Percentiles rank a stretch among this genome's conserved stretches.
These are phyloP conservation scores for Rynchops niger DNA, from an alignment of 2,113 vertebrate species.

Conservation along the genomic window DNA sequence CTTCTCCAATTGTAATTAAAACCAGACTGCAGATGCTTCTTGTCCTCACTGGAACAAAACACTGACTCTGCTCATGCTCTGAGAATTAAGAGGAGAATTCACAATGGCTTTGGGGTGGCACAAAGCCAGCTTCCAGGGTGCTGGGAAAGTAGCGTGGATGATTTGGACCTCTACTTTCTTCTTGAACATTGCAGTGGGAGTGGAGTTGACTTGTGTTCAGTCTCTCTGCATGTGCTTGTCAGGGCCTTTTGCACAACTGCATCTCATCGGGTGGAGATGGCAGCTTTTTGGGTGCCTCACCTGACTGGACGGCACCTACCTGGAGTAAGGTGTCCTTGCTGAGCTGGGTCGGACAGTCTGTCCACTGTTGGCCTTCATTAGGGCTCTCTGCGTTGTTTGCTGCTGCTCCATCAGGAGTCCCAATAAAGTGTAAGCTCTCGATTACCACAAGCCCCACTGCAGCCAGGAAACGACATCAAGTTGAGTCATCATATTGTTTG, in stretches of 20 bases:
- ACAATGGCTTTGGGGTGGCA: neutral
- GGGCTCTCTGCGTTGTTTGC: neutral
- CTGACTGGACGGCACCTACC: rapidly evolving
- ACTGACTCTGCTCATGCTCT: neutral
- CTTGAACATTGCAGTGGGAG: neutral
- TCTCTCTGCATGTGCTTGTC: neutral
- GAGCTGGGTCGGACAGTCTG: neutral
- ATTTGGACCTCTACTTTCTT: neutral
- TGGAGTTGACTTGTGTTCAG: neutral
- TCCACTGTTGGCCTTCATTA: neutral
- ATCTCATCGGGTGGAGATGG: rapidly evolving
- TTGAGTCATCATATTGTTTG: conserved; percentile 74
- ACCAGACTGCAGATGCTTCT: neutral
- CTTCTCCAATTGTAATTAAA: neutral
- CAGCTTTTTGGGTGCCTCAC: neutral
- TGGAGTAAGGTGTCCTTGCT: neutral
- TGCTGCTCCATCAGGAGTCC: conserved; percentile 4
- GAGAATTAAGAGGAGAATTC: neutral
- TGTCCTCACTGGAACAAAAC: neutral
- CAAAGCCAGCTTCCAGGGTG: neutral
- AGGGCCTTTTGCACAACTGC: neutral
- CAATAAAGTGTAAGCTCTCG: conserved; percentile 50
- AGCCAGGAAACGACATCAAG: conserved; percentile 58
- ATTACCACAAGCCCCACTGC: conserved; percentile 10
- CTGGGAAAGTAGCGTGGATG: neutral